phyloP scores from a whole-genome alignment of 1,140 invertebrate genomes.

The Triops longicaudatus region DNA sequence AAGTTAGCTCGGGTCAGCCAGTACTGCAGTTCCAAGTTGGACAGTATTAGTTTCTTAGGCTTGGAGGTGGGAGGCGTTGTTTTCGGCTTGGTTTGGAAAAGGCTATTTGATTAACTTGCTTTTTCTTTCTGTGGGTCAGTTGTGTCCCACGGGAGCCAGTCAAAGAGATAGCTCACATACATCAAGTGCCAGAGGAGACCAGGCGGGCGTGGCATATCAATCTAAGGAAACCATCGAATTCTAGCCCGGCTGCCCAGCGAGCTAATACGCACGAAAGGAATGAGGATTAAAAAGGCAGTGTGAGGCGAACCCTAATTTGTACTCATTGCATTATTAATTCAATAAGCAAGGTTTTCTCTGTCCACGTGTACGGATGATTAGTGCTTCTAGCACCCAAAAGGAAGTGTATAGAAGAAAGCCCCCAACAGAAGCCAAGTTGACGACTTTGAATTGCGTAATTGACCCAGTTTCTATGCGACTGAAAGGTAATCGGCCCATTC shows the following conservation, averaged over 20 bases:
- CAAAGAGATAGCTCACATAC: not conserved
- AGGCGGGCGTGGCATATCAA: constrained; percentile 10
- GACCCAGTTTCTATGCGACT: not conserved
- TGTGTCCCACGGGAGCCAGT: not conserved
- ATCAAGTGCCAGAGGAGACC: not conserved
- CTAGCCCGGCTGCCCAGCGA: not conserved
- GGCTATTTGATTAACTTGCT: constrained; percentile 4
- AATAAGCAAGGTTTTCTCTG: not conserved
- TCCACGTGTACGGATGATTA: not conserved
- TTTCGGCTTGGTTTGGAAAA: not conserved
- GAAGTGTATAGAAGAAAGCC: not conserved
- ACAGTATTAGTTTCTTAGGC: not conserved
- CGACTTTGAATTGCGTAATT: not conserved
- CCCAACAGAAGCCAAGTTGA: not conserved
- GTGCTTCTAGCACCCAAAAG: not conserved
- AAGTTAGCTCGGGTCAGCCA: not conserved
- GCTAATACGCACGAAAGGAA: not conserved
- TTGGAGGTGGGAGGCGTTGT: not conserved
- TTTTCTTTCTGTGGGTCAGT: constrained; percentile 4
- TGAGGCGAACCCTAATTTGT: not conserved
- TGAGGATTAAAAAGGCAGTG: not conserved
- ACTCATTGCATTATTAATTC: not conserved
- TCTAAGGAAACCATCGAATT: not conserved
- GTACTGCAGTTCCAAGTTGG: not conserved
- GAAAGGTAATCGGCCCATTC: not conserved